Percentiles rank a stretch among this genome's conserved stretches.
phyloP scores from a whole-genome alignment of 2,113 vertebrate species.

The Xiphorhynchus elegans region DNA sequence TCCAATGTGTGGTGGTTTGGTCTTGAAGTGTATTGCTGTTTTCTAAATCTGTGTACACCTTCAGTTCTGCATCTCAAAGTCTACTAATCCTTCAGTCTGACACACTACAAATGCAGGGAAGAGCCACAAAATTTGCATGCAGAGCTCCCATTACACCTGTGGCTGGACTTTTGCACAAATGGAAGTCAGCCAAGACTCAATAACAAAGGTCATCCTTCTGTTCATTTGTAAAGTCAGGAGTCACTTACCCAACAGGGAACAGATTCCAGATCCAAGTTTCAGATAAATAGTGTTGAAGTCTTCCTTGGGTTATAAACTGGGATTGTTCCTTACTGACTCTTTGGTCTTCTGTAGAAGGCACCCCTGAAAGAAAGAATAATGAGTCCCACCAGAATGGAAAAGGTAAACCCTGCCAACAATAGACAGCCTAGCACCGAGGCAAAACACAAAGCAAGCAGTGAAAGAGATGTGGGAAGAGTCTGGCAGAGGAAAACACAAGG shows the following conservation, averaged over 20 bases:
- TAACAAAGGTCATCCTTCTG: background rate
- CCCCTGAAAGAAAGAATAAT: background rate
- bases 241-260: conserved; percentile 76
- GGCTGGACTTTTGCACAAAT: background rate
- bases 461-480: background rate
- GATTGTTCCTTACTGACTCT: background rate
- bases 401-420: background rate
- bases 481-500: background rate
- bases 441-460: background rate
- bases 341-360: background rate
- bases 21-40: background rate
- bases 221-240: background rate
- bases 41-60: background rate
- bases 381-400: background rate
- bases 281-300: conserved; percentile 73
- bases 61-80: background rate
- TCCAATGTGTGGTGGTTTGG: background rate
- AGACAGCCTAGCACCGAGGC: background rate
- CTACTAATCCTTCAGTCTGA: background rate
- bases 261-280: conserved; percentile 88
- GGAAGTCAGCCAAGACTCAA: background rate
- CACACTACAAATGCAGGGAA: background rate
- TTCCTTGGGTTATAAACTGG: background rate
- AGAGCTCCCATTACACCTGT: background rate
- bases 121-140: background rate